phyloP scores from a whole-genome alignment of 2,797 vertebrate genomes.

The Morelia viridis region DNA sequence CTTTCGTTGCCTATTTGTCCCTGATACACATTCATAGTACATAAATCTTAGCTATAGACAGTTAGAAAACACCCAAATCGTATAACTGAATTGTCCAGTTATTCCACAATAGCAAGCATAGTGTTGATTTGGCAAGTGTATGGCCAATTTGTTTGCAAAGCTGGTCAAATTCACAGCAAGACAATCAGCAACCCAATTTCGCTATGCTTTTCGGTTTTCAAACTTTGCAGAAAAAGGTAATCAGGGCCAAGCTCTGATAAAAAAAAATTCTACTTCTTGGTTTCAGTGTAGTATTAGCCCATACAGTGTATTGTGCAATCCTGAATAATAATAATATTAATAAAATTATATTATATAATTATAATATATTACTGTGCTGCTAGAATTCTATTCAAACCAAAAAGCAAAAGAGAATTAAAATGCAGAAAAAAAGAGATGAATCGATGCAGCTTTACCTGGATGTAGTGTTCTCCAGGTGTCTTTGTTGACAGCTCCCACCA shows the following conservation, averaged over 20 bases:
- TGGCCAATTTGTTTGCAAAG: too few relatives aligned
- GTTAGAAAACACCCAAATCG: background rate
- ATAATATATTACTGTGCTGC: background rate
- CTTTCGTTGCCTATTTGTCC: background rate
- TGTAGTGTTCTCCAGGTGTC: background rate
- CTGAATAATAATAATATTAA: too few relatives aligned
- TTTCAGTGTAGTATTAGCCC: too few relatives aligned
- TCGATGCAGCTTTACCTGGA: background rate
- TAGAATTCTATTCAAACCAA: background rate
- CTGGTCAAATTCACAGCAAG: background rate
- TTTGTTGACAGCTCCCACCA: background rate
- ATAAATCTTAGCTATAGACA: background rate
- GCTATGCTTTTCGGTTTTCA: background rate
- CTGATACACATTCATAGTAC: background rate
- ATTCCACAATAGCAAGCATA: background rate
- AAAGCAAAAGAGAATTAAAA: background rate
- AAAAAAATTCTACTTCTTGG: background rate
- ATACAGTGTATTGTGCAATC: too few relatives aligned
- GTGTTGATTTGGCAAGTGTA: background rate
- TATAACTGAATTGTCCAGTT: background rate
- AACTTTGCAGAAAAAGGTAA: too few relatives aligned
- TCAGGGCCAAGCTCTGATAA: too few relatives aligned
- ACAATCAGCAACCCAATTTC: background rate
- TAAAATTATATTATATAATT: background rate
- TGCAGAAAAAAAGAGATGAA: background rate